Conservation (phyloP, 1,140 invertebrate genomes). For the Venturia canescens region DNA sequence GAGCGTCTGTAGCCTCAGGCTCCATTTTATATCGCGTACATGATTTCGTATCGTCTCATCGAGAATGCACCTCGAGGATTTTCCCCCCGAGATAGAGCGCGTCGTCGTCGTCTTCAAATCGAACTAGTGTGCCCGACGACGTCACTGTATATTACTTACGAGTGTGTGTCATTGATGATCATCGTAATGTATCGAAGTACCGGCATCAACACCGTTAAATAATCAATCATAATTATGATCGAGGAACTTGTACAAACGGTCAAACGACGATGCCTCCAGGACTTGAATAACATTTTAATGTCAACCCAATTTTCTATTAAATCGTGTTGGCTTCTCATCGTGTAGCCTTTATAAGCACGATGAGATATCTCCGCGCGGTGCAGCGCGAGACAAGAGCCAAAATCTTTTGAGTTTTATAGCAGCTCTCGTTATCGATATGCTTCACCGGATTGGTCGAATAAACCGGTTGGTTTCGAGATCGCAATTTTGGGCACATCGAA, state of each 20-base stretch:
- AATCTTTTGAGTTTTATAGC: no score
- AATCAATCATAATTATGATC: background rate
- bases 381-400: no score
- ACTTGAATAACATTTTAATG: background rate
- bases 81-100: background rate
- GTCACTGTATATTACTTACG: slow-evolving; percentile 3
- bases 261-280: background rate
- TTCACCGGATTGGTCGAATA: no score
- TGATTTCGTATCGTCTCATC: slow-evolving; percentile 5
- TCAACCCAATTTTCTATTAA: no score
- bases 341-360: no score
- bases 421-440: no score
- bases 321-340: no score
- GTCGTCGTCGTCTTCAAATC: background rate
- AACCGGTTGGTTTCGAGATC: no score
- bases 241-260: background rate
- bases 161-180: background rate
- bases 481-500: background rate
- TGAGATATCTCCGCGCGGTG: no score
- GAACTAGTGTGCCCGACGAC: background rate
- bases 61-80: background rate
- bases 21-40: background rate
- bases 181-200: background rate
- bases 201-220: slow-evolving; percentile 13
- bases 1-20: background rate